Evolutionary conservation across 2,113 vertebrate species (phyloP).

Genomic region (Delphinapterus leucas): DNA sequence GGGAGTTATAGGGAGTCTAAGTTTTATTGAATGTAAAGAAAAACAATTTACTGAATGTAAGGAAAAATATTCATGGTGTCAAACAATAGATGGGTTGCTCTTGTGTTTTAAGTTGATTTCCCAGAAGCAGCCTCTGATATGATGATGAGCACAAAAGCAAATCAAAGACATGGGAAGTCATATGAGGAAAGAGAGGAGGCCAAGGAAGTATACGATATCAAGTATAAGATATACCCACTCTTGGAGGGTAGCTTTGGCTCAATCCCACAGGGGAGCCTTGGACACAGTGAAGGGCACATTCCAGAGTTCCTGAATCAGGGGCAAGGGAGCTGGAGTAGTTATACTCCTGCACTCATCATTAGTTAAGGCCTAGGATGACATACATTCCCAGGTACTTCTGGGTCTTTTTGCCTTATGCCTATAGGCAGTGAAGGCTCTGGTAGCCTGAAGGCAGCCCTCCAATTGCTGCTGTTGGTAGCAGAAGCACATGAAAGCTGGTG

Average conservation of each 20-base stretch:
- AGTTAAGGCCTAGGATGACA: neutral
- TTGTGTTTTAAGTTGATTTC: neutral
- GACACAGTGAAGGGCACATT: neutral
- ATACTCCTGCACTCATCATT: rapidly evolving
- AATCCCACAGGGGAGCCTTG: neutral
- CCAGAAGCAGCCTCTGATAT: neutral
- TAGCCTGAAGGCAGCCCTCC: too few relatives aligned
- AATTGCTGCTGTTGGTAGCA: neutral
- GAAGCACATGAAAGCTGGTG: neutral
- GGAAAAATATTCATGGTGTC: neutral
- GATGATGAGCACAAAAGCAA: neutral
- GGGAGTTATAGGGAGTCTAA: neutral
- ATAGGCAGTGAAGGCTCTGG: neutral
- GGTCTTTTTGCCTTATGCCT: neutral
- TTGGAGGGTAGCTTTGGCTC: neutral
- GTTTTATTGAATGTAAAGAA: neutral
- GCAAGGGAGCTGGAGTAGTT: neutral
- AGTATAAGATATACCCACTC: neutral
- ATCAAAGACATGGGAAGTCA: neutral
- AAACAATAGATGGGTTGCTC: neutral
- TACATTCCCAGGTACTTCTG: neutral
- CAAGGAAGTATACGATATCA: neutral
- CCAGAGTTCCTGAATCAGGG: neutral
- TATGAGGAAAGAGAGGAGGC: neutral
- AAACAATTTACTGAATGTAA: neutral